Evolutionary conservation across 2,113 vertebrate species (phyloP).

Genomic region (Brachypteracias leptosomus): DNA sequence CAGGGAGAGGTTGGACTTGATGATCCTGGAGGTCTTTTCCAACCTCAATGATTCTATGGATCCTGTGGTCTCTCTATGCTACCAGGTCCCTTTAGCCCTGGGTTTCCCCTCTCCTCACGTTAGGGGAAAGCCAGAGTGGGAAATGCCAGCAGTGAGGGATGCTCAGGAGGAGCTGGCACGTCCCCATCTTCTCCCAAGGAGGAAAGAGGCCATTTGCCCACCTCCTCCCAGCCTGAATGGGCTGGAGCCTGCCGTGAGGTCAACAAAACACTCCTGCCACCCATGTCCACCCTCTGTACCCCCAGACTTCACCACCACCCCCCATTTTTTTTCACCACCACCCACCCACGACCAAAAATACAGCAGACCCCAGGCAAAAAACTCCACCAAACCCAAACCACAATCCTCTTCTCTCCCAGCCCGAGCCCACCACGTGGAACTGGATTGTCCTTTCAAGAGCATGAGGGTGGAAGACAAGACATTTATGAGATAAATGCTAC

Average conservation of each 20-base stretch:
- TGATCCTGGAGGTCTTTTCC: too few relatives aligned
- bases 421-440: background rate
- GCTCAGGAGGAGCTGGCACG: background rate
- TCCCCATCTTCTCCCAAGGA: background rate
- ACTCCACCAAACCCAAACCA: background rate
- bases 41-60: too few relatives aligned
- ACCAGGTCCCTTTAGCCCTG: fast-evolving
- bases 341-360: too few relatives aligned
- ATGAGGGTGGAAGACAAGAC: background rate
- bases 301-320: too few relatives aligned
- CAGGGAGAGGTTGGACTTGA: too few relatives aligned
- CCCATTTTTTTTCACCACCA: too few relatives aligned
- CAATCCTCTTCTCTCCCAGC: too few relatives aligned
- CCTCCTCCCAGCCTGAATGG: background rate
- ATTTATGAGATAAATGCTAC: fast-evolving
- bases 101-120: background rate
- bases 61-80: background rate
- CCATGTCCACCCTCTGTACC: fast-evolving
- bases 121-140: background rate
- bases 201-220: background rate
- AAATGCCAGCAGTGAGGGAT: background rate
- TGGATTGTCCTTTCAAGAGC: background rate
- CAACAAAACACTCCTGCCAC: background rate
- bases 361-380: background rate
- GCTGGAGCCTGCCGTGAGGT: background rate